Conservation (phyloP, 2,888 invertebrate genomes). For the Cerceris rybyensis region DNA sequence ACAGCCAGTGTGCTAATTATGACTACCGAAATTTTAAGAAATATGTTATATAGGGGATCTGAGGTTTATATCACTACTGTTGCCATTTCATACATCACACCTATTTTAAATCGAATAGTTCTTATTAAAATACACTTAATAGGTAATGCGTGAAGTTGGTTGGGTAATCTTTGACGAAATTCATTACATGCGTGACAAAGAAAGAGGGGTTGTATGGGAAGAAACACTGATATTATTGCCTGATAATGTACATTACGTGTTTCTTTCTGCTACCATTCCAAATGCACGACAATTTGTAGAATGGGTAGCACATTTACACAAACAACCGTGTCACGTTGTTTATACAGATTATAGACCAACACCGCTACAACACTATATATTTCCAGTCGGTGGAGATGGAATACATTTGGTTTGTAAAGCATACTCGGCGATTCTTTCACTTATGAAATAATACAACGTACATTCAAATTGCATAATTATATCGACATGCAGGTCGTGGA, state of each 20-base stretch:
- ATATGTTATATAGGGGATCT: constrained; percentile 99
- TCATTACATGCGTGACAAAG: constrained; percentile 99
- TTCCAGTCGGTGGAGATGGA: constrained; percentile 97
- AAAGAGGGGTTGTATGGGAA: constrained; percentile 99
- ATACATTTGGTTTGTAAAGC: constrained; percentile 91
- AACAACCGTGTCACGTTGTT: constrained; percentile 99
- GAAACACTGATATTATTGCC: constrained; percentile 98
- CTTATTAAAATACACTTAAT: constrained; percentile 10
- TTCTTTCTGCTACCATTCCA: constrained; percentile 99
- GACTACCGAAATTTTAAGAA: constrained; percentile 99
- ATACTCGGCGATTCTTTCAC: constrained; percentile 7
- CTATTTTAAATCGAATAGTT: neutral
- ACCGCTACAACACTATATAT: constrained; percentile 98
- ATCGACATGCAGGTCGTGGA: constrained; percentile 74
- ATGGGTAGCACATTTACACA: constrained; percentile 97
- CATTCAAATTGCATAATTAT: constrained; percentile 1
- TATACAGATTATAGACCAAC: constrained; percentile 99
- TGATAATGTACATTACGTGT: constrained; percentile 99
- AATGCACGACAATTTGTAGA: constrained; percentile 98
- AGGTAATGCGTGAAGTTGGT: constrained; percentile 98
- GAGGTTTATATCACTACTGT: constrained; percentile 84
- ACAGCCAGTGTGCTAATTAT: constrained; percentile 98
- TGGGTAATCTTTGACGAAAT: constrained; percentile 99
- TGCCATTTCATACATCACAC: neutral
- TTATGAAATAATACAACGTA: neutral